Conservation (phyloP, 2,888 invertebrate species). For the Terebella lapidaria region DNA sequence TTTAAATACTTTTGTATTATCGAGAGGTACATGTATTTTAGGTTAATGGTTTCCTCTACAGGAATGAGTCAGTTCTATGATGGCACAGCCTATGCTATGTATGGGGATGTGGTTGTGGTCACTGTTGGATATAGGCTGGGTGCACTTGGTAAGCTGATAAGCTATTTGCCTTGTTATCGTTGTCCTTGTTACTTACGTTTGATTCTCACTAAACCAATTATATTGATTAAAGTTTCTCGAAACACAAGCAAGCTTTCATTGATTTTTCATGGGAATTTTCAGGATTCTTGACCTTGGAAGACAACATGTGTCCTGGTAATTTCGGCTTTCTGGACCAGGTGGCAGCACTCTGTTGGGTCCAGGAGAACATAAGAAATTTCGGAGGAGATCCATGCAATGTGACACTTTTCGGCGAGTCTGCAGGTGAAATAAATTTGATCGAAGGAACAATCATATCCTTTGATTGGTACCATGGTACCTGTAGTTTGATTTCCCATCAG, state of each 20-base stretch:
- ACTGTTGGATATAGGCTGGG: neutral
- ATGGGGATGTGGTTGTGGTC: neutral
- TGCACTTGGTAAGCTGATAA: slow-evolving; percentile 1
- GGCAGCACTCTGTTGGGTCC: neutral
- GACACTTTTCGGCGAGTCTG: neutral
- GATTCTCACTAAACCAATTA: too few relatives aligned
- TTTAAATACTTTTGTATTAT: too few relatives aligned
- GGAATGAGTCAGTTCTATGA: neutral
- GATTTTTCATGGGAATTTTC: too few relatives aligned
- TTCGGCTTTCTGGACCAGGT: neutral
- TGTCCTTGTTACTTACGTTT: too few relatives aligned
- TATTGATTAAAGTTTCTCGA: too few relatives aligned
- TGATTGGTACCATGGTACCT: too few relatives aligned
- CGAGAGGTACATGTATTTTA: too few relatives aligned
- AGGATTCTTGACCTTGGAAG: neutral
- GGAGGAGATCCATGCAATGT: neutral
- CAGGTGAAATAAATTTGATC: neutral
- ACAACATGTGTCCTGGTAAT: neutral
- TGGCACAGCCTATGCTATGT: neutral
- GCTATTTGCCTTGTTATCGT: too few relatives aligned
- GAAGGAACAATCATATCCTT: too few relatives aligned
- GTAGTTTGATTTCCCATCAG: too few relatives aligned
- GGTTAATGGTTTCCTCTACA: too few relatives aligned
- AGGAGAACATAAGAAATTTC: neutral
- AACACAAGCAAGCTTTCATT: too few relatives aligned